These are phyloP conservation scores for Thalassoma bifasciatum DNA, from an alignment of 2,113 vertebrate species.

Conservation along the genomic window DNA sequence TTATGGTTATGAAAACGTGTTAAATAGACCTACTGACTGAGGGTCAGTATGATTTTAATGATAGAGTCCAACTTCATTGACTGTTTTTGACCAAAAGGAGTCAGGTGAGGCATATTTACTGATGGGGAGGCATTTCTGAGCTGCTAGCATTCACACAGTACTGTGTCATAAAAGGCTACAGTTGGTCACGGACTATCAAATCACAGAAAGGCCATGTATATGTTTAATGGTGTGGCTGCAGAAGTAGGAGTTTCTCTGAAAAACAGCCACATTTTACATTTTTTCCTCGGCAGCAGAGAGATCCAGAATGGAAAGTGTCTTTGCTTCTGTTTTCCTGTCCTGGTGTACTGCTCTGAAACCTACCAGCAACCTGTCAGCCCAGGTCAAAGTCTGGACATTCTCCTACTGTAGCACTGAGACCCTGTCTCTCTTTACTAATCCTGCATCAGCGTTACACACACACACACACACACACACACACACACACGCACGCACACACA, in stretches of 20 bases:
- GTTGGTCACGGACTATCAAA: neutral
- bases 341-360: constrained; percentile 27
- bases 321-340: constrained; percentile 19
- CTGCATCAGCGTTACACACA: constrained; percentile 43
- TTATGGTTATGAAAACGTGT: constrained; percentile 35
- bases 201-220: neutral
- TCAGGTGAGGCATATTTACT: constrained; percentile 1
- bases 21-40: constrained; percentile 40
- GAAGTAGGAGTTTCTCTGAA: neutral
- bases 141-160: neutral
- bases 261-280: no score
- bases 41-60: constrained; percentile 54
- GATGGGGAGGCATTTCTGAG: constrained; percentile 18
- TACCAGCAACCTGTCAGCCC: constrained; percentile 51
- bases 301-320: constrained; percentile 25
- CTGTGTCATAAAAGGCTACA: neutral
- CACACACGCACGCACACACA: no score
- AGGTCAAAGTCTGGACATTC: constrained; percentile 52
- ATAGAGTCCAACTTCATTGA: constrained; percentile 33
- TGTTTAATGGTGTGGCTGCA: neutral
- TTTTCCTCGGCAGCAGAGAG: neutral
- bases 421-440: constrained; percentile 42
- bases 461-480: no score
- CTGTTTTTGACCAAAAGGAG: constrained; percentile 36
- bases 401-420: constrained; percentile 71